A percentile compares a stretch with the other conserved stretches of the same genome.
Evolutionary conservation across 92 coral and sea anemone genomes (phyloP).

Genomic region (Micromussa lordhowensis): DNA sequence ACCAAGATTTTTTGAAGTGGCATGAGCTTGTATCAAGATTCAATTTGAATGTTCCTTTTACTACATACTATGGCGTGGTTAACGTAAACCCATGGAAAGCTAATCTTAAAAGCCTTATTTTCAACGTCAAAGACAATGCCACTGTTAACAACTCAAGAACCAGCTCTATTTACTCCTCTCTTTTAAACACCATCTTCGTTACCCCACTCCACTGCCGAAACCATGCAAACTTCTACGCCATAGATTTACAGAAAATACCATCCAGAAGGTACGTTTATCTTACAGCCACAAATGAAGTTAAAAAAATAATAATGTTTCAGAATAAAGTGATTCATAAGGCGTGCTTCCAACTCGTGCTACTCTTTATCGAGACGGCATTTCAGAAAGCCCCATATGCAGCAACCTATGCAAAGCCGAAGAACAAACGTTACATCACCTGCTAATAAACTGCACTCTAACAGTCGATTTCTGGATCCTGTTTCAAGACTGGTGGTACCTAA

Average conservation of each 20-base stretch:
- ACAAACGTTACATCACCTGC: constrained; percentile 16
- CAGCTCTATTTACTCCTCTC: constrained; percentile 7
- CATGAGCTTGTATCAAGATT: no score
- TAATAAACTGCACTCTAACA: constrained; percentile 7
- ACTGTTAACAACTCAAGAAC: background rate
- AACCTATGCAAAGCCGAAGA: background rate
- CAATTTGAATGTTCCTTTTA: no score
- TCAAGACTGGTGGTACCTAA: constrained; percentile 13
- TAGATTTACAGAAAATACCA: no score
- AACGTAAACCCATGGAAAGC: constrained; percentile 1
- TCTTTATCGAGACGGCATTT: background rate
- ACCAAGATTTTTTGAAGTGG: no score
- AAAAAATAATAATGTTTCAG: no score
- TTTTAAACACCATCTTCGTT: background rate
- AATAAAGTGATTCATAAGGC: constrained; percentile 2
- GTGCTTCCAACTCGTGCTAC: constrained; percentile 14
- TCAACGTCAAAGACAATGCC: background rate
- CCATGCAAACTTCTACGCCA: no score
- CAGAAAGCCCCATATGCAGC: constrained; percentile 9
- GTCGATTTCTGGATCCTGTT: no score
- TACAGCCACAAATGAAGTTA: no score
- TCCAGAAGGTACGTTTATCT: no score
- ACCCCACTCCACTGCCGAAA: no score
- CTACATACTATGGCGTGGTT: background rate
- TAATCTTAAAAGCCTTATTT: background rate